Conservation (phyloP, 2,888 invertebrate genomes). For the Dione vanillae region DNA sequence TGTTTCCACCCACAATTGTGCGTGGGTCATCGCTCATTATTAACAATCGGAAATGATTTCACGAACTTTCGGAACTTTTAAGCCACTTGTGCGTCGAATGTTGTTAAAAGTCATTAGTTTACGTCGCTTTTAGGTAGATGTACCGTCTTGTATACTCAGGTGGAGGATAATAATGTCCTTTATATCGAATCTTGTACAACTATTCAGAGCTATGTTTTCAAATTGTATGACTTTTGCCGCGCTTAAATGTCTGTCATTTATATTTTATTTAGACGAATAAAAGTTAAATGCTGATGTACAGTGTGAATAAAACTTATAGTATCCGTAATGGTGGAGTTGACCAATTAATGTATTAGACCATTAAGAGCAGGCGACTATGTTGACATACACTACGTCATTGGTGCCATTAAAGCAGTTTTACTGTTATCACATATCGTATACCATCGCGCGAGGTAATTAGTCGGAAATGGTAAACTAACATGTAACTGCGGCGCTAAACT, state of each 20-base stretch:
- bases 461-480: slow-evolving; percentile 63
- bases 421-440: slow-evolving; percentile 78
- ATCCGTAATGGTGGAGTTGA: slow-evolving; percentile 38
- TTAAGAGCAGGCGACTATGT: slow-evolving; percentile 72
- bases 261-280: neutral
- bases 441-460: slow-evolving; percentile 73
- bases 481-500: slow-evolving; percentile 54
- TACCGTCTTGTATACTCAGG: slow-evolving; percentile 64
- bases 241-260: neutral
- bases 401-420: slow-evolving; percentile 76
- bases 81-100: slow-evolving; percentile 66
- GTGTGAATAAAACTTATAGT: slow-evolving; percentile 24
- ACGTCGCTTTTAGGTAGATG: slow-evolving; percentile 45
- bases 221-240: neutral
- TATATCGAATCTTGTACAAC: slow-evolving; percentile 29
- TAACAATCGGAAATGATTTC: slow-evolving; percentile 79
- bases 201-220: neutral
- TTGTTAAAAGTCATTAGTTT: slow-evolving; percentile 55
- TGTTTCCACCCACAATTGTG: slow-evolving; percentile 84
- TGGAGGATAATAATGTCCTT: slow-evolving; percentile 51
- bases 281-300: neutral
- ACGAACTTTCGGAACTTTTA: slow-evolving; percentile 72
- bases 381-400: slow-evolving; percentile 68
- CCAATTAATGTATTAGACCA: slow-evolving; percentile 53
- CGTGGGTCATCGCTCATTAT: slow-evolving; percentile 76